A percentile compares a stretch with the other conserved stretches of the same genome.
Evolutionary conservation across 2,797 vertebrate species (phyloP).

Genomic region (Amniataba percoides): DNA sequence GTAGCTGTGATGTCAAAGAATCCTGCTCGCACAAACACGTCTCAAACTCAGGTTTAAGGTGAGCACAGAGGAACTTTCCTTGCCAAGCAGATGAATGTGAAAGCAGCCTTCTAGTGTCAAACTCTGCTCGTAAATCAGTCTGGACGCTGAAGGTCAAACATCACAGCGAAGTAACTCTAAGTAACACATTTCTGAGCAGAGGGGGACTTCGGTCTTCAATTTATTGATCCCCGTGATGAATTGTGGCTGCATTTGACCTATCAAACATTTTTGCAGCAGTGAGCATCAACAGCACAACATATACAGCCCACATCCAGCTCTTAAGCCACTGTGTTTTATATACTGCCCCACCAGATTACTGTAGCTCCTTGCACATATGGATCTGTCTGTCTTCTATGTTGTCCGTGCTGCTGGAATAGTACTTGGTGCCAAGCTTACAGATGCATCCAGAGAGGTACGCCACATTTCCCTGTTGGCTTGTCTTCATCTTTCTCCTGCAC

Average conservation of each 20-base stretch:
- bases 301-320: constrained; percentile 4
- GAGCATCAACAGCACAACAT: not conserved
- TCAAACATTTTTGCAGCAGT: constrained; percentile 1
- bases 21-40: not conserved
- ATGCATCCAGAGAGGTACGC: constrained; percentile 27
- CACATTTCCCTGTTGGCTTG: constrained; percentile 28
- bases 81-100: not conserved
- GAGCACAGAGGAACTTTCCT: not conserved
- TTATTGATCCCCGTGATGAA: constrained; percentile 24
- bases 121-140: constrained; percentile 5
- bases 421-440: constrained; percentile 37
- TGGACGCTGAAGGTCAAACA: constrained; percentile 21
- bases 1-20: not conserved
- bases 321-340: constrained; percentile 18
- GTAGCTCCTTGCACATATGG: constrained; percentile 34
- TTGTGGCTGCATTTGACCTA: constrained; percentile 10
- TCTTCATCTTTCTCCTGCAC: constrained; percentile 28
- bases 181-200: not conserved
- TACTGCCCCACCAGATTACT: constrained; percentile 17
- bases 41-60: not conserved
- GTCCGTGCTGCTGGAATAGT: constrained; percentile 16
- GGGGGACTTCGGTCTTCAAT: constrained; percentile 19
- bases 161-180: constrained; percentile 5
- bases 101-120: constrained; percentile 7
- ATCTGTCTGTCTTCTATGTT: constrained; percentile 28